Percentiles rank a stretch among this genome's conserved stretches.
These are phyloP conservation scores for Agriopis aurantiaria DNA, from an alignment of 2,888 invertebrate genomes.

Conservation along the genomic window DNA sequence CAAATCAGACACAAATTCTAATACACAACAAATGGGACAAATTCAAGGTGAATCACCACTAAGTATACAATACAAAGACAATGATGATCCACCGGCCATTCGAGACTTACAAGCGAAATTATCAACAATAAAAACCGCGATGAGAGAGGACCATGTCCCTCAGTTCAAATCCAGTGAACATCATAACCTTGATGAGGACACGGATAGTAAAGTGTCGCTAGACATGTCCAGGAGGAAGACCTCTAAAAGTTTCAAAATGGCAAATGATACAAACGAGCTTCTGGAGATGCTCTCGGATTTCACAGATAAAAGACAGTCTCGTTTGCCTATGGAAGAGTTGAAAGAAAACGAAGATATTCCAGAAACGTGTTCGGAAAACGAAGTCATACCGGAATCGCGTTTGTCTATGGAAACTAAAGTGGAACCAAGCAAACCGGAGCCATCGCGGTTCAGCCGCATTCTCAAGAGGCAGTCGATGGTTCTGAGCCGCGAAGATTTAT, in stretches of 20 bases:
- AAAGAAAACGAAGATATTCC: constrained; percentile 37
- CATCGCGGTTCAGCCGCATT: constrained; percentile 4
- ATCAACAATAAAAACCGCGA: constrained; percentile 41
- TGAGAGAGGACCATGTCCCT: neutral
- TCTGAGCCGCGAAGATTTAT: constrained; percentile 66
- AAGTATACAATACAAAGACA: constrained; percentile 46
- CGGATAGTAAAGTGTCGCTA: constrained; percentile 34
- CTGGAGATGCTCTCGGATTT: constrained; percentile 69
- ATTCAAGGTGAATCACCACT: constrained; percentile 25
- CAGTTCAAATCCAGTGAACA: constrained; percentile 8
- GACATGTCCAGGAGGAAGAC: constrained; percentile 37
- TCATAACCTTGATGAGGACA: constrained; percentile 36
- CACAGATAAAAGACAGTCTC: constrained; percentile 56
- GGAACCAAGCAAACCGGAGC: constrained; percentile 39
- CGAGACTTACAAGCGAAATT: constrained; percentile 46
- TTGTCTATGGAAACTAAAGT: constrained; percentile 46
- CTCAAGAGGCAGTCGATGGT: constrained; percentile 61
- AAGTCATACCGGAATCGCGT: constrained; percentile 24
- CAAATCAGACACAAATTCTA: constrained; percentile 15
- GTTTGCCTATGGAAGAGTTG: constrained; percentile 35
- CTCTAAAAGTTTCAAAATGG: constrained; percentile 55
- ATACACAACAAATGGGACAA: constrained; percentile 16
- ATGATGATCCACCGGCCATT: constrained; percentile 26
- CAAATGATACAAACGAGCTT: constrained; percentile 69
- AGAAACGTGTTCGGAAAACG: constrained; percentile 34